A percentile compares a stretch with the other conserved stretches of the same genome.
Conservation (phyloP, 2,888 invertebrate species). For the Sialis lutaria region DNA sequence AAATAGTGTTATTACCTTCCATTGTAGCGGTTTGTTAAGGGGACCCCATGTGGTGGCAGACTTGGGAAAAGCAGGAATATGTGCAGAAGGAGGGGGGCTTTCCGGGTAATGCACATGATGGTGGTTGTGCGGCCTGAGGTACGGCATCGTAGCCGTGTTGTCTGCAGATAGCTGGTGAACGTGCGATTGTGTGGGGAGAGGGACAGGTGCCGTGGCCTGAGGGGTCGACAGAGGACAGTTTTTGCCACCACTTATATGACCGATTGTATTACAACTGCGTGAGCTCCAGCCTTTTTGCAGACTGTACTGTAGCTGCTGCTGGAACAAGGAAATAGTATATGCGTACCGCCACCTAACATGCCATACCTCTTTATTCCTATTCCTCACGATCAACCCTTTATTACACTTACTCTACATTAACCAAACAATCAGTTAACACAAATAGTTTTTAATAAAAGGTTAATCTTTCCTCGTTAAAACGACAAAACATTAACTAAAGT, state of each 20-base stretch:
- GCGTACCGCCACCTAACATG: neutral
- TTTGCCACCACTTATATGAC: slow-evolving; percentile 19
- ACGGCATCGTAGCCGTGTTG: slow-evolving; percentile 27
- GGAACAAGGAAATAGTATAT: neutral
- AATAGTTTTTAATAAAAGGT: too few species aligned
- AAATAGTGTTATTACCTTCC: slow-evolving; percentile 32
- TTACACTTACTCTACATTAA: too few species aligned
- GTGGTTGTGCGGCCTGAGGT: slow-evolving; percentile 22
- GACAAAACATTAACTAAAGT: too few species aligned
- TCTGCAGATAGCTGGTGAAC: slow-evolving; percentile 17
- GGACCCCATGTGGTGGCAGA: slow-evolving; percentile 44
- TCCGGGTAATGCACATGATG: slow-evolving; percentile 14
- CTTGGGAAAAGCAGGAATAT: slow-evolving; percentile 37
- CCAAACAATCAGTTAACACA: too few species aligned
- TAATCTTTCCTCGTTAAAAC: too few species aligned
- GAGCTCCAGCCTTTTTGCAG: slow-evolving; percentile 32
- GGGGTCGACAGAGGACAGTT: neutral
- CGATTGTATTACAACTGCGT: slow-evolving; percentile 28
- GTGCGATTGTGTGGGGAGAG: slow-evolving; percentile 15
- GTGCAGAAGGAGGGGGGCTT: slow-evolving; percentile 19
- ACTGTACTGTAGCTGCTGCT: slow-evolving; percentile 22
- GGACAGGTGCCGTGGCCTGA: neutral
- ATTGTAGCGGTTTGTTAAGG: slow-evolving; percentile 42
- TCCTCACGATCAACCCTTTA: neutral
- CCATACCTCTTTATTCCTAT: neutral